Evolutionary conservation across 2,113 vertebrate species (phyloP), one percentile per base, ranked within the genome.

Genomic region (Oncorhynchus gorbuscha): DNA sequence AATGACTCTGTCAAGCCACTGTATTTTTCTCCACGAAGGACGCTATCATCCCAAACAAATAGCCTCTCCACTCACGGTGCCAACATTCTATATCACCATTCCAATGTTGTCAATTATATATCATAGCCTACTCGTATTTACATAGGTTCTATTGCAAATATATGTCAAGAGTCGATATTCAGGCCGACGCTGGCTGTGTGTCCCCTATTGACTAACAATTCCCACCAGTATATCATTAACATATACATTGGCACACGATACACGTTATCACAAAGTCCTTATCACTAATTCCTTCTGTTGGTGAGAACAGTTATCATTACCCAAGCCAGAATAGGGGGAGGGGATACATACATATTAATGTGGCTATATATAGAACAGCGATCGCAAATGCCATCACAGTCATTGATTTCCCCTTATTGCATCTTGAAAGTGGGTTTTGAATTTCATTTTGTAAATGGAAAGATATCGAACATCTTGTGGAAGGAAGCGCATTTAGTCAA

Each of bases 301-400:
- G 48, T 26, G 7, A 66, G 14, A 32, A 20, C 22, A 74, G 74
- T 84, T 87, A 86, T 87, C 90, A 88, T 83, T 90, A 87, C 79
- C 73, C 13, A 28, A 79, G 77, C 59, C 59, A 0, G 64, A 72
- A 75, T 79, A 58, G 75, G 64, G 76, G 78, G 73, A 67, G 79
- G 65, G 86, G 77, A 73, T 30, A 66, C 85, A 86, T 92, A 82
- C 87, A 90, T 90, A 92, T 92, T 91, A 90, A 91, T 84, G 90
- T 79, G 79, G 82, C 90, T 93, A 94, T 87, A 92, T 91, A 91
- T 94, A 93, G 92, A 87, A 81, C 71, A 58, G 73, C 69, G 59
- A 87, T 64, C 61, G 71, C 76, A 87, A 86, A 90, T 90, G 86
- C 77, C 79, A 72, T 83, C 77, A 59, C 59, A 62, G 58, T 78